Conservation (phyloP, 2,888 invertebrate genomes). For the Zaprionus obscuricornis region DNA sequence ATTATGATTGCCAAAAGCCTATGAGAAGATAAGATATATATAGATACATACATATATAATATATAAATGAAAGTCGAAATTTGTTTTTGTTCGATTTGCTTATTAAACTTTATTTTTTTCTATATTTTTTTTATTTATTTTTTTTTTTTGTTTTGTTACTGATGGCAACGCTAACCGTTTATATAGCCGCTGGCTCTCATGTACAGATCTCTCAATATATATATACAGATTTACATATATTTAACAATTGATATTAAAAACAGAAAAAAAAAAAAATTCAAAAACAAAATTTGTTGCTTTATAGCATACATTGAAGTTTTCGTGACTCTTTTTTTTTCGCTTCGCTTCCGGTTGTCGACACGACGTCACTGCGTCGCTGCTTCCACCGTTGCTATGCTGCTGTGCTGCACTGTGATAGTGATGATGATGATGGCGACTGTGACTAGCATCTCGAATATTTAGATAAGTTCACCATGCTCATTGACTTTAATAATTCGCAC, state of each 20-base stretch:
- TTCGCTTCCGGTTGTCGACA: slow-evolving; percentile 12
- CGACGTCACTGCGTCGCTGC: slow-evolving; percentile 43
- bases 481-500: slow-evolving; percentile 79
- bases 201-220: slow-evolving; percentile 18
- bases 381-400: too few species aligned
- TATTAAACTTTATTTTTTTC: too few species aligned
- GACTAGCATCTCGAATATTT: slow-evolving; percentile 59
- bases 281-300: slow-evolving; percentile 8
- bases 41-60: too few species aligned
- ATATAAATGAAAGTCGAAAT: slow-evolving; percentile 17
- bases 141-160: slow-evolving; percentile 28
- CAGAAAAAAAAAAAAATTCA: slow-evolving; percentile 28
- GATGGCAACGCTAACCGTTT: slow-evolving; percentile 34
- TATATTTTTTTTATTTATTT: not conserved
- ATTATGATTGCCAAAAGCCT: slow-evolving; percentile 15
- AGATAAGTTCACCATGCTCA: slow-evolving; percentile 80
- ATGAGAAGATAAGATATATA: slow-evolving; percentile 20
- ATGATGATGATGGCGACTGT: too few species aligned
- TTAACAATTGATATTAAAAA: not conserved
- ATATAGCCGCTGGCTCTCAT: slow-evolving; percentile 45
- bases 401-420: too few species aligned
- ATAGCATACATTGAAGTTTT: too few species aligned
- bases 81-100: slow-evolving; percentile 22
- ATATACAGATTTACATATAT: slow-evolving; percentile 28
- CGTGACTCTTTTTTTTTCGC: not conserved